A percentile compares a stretch with the other conserved stretches of the same genome.
Conservation (phyloP, 2,797 vertebrate species). For the Sternotherus odoratus region DNA sequence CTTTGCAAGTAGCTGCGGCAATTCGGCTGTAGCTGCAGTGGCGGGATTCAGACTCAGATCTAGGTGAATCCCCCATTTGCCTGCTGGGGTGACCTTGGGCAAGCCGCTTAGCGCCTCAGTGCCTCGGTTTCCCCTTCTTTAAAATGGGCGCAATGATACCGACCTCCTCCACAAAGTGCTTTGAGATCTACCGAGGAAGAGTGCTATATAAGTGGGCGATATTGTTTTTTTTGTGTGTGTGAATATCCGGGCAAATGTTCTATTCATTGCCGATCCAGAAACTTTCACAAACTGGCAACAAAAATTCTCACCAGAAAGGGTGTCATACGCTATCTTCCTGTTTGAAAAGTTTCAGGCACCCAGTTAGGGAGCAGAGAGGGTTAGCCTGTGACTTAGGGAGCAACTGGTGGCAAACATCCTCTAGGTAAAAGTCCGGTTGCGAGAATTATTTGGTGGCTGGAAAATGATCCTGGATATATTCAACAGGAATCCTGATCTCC, state of each 20-base stretch:
- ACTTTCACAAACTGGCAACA: not conserved
- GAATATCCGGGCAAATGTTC: not conserved
- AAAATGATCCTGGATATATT: not conserved
- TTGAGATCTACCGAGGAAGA: not conserved
- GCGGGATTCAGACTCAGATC: not conserved
- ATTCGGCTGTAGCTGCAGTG: not conserved
- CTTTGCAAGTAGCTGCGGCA: not conserved
- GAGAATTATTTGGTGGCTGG: not conserved
- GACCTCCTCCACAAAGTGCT: not conserved
- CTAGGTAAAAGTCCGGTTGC: not conserved
- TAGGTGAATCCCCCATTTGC: not conserved
- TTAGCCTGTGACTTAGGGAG: not conserved
- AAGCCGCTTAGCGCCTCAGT: not conserved
- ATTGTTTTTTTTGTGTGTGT: not conserved
- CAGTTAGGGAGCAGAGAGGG: not conserved
- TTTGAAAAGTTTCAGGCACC: not conserved
- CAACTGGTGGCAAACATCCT: not conserved
- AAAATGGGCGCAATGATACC: not conserved
- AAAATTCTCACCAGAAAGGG: not conserved
- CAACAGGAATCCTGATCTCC: not conserved
- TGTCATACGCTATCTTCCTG: not conserved
- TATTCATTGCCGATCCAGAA: not conserved
- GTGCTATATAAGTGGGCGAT: not conserved
- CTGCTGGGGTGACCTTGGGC: not conserved
- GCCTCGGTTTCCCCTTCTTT: not conserved